A percentile compares a stretch with the other conserved stretches of the same genome.
Evolutionary conservation across 2,797 vertebrate genomes (phyloP).

Genomic region (Melopsittacus undulatus): DNA sequence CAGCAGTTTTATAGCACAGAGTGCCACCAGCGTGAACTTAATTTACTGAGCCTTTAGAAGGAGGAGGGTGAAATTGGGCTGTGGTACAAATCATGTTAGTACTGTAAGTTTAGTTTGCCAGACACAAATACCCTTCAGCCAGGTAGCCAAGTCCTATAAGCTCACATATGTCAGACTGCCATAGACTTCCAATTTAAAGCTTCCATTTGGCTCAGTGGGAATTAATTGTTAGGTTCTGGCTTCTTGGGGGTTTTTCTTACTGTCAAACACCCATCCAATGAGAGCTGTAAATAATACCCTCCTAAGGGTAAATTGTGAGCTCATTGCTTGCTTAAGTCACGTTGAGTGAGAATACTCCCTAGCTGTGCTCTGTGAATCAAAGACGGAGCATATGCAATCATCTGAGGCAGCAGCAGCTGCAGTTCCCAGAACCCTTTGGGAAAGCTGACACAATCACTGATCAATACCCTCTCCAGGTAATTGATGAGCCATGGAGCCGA

Average conservation of each 20-base stretch:
- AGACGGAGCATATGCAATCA: slow-evolving; percentile 53
- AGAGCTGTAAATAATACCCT: slow-evolving; percentile 61
- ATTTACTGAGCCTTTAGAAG: slow-evolving; percentile 47
- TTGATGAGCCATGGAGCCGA: slow-evolving; percentile 60
- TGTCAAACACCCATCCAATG: slow-evolving; percentile 31
- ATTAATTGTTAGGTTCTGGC: slow-evolving; percentile 58
- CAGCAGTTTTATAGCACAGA: slow-evolving; percentile 27
- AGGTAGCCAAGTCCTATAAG: slow-evolving; percentile 32
- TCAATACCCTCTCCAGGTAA: slow-evolving; percentile 74
- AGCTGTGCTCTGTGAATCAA: slow-evolving; percentile 60
- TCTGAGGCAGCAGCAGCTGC: slow-evolving; percentile 32
- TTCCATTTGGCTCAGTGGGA: slow-evolving; percentile 56
- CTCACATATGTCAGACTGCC: slow-evolving; percentile 32
- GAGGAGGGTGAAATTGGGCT: slow-evolving; percentile 19
- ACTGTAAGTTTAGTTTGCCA: slow-evolving; percentile 42
- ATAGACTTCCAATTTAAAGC: slow-evolving; percentile 37
- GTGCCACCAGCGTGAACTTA: slow-evolving; percentile 10
- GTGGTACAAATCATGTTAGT: slow-evolving; percentile 51
- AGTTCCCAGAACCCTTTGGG: slow-evolving; percentile 63
- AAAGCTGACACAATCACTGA: slow-evolving; percentile 66
- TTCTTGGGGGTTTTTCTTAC: slow-evolving; percentile 57
- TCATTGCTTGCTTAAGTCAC: slow-evolving; percentile 65
- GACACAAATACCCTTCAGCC: slow-evolving; percentile 33
- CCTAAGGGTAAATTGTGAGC: slow-evolving; percentile 67
- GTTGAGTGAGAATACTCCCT: slow-evolving; percentile 55